Base-by-base conservation (phyloP, 2,888 invertebrate species). In the Cactoblastis cactorum region DNA sequence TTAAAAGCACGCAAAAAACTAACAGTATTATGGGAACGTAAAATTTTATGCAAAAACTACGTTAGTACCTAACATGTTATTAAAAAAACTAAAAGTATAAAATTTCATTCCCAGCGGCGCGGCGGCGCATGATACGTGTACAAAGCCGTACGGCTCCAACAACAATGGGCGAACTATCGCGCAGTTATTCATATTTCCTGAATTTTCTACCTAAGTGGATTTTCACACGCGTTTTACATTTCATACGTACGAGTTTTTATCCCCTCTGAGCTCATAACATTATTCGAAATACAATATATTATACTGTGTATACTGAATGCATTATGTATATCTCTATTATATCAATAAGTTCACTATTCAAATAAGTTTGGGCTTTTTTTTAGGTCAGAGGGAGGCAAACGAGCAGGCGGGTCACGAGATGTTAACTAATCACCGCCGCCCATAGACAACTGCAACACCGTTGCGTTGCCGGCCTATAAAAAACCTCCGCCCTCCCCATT, bases 191-290 rank as follows among this genome's bases (percentile, higher is more conserved):
- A 49, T 49, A 41, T 49, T 49, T 49, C 33, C 39, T 49, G 41
- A 33, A 34, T 33, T 33, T 49, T 49, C 33, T 12, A 49, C 33
- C 14, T 49, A 49, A 49, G 49, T 49, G 49, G 49, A 49, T 49
- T 49, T 49, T 49, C 49, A 49, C 41, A 18, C 33, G 49, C 32
- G 39, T 41, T 41, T 41, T 41, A 12, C 18, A 28, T 49, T 49
- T 19, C 41, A 41, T 28, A 17, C 28, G 28, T 28, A 17, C 15
- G 28, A 43, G 41, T 41, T 33, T 49, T 49, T 41, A 49, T 49
- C 28, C 43, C 28, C 43, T 28, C 43, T n/a, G 12, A 28, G 4
- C 11, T 4, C 28, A 11, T 43, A 28, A 28, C 43, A 43, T 28
- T 43, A 24, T 15, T 11, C 9, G 22, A 8, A 28, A 15, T 28